These are phyloP conservation scores for Melanotaenia parkinsoni DNA, from an alignment of 2,797 vertebrate species.

Conservation along the genomic window DNA sequence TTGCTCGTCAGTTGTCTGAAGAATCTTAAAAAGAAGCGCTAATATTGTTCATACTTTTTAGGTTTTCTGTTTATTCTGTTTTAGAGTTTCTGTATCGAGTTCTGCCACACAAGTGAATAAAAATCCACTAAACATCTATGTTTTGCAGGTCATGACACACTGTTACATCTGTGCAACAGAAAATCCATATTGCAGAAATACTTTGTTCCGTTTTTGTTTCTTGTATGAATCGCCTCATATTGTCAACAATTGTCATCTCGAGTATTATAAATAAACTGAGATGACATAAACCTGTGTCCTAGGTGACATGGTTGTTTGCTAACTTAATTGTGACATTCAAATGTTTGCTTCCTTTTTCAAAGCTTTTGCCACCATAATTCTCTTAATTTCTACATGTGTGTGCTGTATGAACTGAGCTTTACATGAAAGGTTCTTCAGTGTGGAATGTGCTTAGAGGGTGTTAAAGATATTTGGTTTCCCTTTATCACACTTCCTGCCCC, in stretches of 20 bases:
- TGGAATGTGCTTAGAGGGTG: conserved; percentile 11
- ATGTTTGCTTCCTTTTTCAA: neutral
- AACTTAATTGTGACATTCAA: conserved; percentile 8
- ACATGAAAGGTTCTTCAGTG: conserved; percentile 7
- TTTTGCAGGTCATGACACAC: conserved; percentile 46
- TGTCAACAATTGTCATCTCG: conserved; percentile 36
- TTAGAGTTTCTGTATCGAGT: conserved; percentile 26
- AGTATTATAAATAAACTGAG: conserved; percentile 56
- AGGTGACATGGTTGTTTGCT: conserved; percentile 48
- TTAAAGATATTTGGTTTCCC: conserved; percentile 9
- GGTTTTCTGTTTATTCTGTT: conserved; percentile 22
- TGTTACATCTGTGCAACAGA: conserved; percentile 63
- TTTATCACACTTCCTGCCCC: conserved; percentile 11
- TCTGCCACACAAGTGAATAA: conserved; percentile 30
- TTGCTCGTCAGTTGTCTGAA: conserved; percentile 3
- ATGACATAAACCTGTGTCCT: conserved; percentile 44
- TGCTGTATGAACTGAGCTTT: conserved; percentile 15
- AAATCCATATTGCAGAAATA: conserved; percentile 13
- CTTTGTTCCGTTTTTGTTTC: conserved; percentile 18
- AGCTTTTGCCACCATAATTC: neutral
- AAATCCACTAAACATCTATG: neutral
- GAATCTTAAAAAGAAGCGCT: conserved; percentile 13
- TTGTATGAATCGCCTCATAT: conserved; percentile 24
- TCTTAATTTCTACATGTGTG: neutral
- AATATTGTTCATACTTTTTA: conserved; percentile 21